Evolutionary conservation across 2,888 invertebrate genomes (phyloP).

Genomic region (Lasiommata megera): DNA sequence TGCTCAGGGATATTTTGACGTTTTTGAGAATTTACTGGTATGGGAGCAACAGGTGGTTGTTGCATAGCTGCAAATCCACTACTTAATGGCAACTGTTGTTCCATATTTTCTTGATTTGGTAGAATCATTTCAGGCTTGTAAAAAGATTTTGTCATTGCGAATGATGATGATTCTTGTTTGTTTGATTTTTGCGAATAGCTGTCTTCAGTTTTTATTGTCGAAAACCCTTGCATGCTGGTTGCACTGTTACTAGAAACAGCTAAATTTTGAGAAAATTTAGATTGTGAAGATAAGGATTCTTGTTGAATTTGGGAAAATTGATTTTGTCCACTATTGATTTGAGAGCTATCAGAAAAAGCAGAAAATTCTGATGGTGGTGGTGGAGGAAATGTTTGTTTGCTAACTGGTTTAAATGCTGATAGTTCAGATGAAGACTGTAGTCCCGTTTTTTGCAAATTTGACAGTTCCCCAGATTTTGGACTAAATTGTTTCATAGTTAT

Average conservation of each 20-base stretch:
- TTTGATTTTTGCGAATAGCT: slow-evolving; percentile 68
- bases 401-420: slow-evolving; percentile 75
- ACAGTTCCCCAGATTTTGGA: slow-evolving; percentile 52
- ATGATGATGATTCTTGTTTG: slow-evolving; percentile 61
- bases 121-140: slow-evolving; percentile 84
- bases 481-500: slow-evolving; percentile 27
- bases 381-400: slow-evolving; percentile 66
- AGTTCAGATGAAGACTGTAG: slow-evolving; percentile 63
- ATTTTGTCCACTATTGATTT: slow-evolving; percentile 59
- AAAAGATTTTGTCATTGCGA: slow-evolving; percentile 70
- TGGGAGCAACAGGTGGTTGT: slow-evolving; percentile 1
- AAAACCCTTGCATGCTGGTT: slow-evolving; percentile 50
- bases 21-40: slow-evolving; percentile 12
- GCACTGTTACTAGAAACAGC: slow-evolving; percentile 46
- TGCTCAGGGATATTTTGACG: slow-evolving; percentile 37
- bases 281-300: slow-evolving; percentile 53
- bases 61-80: neutral
- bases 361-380: slow-evolving; percentile 62
- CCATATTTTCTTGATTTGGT: slow-evolving; percentile 81
- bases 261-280: slow-evolving; percentile 51
- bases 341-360: slow-evolving; percentile 59
- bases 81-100: neutral
- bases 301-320: slow-evolving; percentile 51
- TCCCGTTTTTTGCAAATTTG: slow-evolving; percentile 62
- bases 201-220: slow-evolving; percentile 65